Evolutionary conservation across 1,140 invertebrate genomes (phyloP), one percentile per base, ranked within the genome.

Genomic region (Zaprionus tsacasi): DNA sequence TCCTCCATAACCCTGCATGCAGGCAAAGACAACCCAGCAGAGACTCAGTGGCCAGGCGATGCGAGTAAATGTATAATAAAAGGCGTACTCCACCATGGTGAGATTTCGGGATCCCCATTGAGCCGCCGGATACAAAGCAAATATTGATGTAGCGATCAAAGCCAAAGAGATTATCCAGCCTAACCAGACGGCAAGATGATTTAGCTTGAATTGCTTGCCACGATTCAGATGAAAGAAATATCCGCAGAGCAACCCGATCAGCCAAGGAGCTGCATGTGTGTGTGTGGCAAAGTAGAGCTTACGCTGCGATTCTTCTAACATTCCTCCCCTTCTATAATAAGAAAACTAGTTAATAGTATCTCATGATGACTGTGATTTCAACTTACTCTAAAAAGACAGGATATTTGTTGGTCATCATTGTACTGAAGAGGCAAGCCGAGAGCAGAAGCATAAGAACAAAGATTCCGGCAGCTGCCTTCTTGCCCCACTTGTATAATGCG

Each of bases 11-110:
- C 95, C 95, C 57, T 94, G 93, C 6, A 93, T 91, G 76, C 96
- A 96, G 2, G 95, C 95, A 67, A 95, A 95, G 8, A 96, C 94
- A 6, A 97, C 93, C 95, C 95, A 96, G 2, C 93, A 93, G 5
- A 97, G 40, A 2, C 92, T 93, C 0, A 95, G 6, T 0, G 94
- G 93, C 94, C 96, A 96, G 0, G 93, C 90, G 2, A 94, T 91
- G 36, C 96, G 93, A 48, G 94, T 93, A 3, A 96, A 92, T 2
- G 94, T 93, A 0, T 94, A 94, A 72, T 30, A 65, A 7, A n/a
- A 25, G 3, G 61, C 12, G 10, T 65, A 36, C 21, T 65, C 61
- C 6, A 52, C 8, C 21, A 30, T 38, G 33, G 61, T 55, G 7
- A 79, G 30, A 0, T 15, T 10, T 0, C 87, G 78, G 21, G 88